Conservation (phyloP, 1,140 invertebrate species). For the Caenorhabditis tropicalis region DNA sequence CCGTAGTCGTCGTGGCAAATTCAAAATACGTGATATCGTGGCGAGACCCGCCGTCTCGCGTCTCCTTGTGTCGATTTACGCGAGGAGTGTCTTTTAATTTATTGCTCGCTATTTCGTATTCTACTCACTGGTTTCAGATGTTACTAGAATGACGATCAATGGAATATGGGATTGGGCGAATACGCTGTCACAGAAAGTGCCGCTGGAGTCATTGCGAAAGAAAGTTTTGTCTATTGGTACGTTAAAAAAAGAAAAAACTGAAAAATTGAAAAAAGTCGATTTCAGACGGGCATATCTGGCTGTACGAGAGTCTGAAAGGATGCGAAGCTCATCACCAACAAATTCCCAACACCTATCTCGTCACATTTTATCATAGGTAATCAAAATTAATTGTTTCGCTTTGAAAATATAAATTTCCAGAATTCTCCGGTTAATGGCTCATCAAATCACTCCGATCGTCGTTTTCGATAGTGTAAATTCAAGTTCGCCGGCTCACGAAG, state of each 20-base stretch:
- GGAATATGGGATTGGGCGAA: slow-evolving; percentile 39
- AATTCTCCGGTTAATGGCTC: slow-evolving; percentile 4
- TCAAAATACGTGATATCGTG: slow-evolving; percentile 12
- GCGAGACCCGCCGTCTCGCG: neutral
- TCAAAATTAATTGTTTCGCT: neutral
- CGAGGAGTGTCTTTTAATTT: neutral
- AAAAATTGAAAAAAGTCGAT: neutral
- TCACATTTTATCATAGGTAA: slow-evolving; percentile 15
- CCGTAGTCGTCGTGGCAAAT: neutral
- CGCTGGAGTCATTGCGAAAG: neutral
- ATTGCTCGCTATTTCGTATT: no score
- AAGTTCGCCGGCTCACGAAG: neutral
- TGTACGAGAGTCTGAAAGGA: slow-evolving; percentile 44
- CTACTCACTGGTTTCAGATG: neutral
- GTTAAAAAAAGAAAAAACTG: neutral
- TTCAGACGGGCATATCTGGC: slow-evolving; percentile 52
- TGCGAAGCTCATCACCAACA: slow-evolving; percentile 26
- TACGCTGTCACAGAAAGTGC: slow-evolving; percentile 29
- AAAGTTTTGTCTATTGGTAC: slow-evolving; percentile 47
- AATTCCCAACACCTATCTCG: neutral
- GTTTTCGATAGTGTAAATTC: slow-evolving; percentile 49
- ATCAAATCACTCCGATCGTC: slow-evolving; percentile 45
- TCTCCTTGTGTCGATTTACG: slow-evolving; percentile 27
- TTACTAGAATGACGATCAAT: slow-evolving; percentile 34
- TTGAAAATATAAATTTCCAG: neutral